Evolutionary conservation across 2,797 vertebrate species (phyloP).

Genomic region (Brachyalestes nurse): DNA sequence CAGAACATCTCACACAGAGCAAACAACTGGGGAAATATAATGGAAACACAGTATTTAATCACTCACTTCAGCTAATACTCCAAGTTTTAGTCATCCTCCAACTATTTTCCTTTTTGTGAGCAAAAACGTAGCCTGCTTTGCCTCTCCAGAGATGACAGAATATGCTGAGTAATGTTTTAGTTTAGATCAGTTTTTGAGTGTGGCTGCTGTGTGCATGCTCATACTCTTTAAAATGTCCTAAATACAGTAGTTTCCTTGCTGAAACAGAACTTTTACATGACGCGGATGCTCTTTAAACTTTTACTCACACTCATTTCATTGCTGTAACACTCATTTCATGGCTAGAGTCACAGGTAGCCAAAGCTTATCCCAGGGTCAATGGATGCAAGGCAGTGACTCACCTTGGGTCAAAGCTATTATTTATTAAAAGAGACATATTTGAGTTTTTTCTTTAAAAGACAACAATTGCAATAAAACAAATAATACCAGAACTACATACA

Average conservation of each 20-base stretch:
- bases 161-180: neutral
- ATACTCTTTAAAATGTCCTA: neutral
- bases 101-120: neutral
- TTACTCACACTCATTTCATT: too few species aligned
- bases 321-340: too few species aligned
- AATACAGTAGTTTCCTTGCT: neutral
- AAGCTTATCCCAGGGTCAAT: too few species aligned
- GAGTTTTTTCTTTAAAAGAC: too few species aligned
- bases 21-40: neutral
- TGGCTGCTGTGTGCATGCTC: neutral
- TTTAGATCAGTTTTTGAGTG: neutral
- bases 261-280: neutral
- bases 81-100: neutral
- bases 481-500: too few species aligned
- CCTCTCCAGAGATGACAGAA: neutral
- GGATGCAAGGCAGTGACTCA: too few species aligned
- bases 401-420: too few species aligned
- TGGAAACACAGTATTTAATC: neutral
- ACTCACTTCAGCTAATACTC: neutral
- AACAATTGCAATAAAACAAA: too few species aligned
- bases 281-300: too few species aligned
- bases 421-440: too few species aligned
- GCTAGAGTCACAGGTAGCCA: too few species aligned
- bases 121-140: neutral
- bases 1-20: neutral